Evolutionary conservation across 2,797 vertebrate species (phyloP).

Genomic region (Rhyacichthys aspro): DNA sequence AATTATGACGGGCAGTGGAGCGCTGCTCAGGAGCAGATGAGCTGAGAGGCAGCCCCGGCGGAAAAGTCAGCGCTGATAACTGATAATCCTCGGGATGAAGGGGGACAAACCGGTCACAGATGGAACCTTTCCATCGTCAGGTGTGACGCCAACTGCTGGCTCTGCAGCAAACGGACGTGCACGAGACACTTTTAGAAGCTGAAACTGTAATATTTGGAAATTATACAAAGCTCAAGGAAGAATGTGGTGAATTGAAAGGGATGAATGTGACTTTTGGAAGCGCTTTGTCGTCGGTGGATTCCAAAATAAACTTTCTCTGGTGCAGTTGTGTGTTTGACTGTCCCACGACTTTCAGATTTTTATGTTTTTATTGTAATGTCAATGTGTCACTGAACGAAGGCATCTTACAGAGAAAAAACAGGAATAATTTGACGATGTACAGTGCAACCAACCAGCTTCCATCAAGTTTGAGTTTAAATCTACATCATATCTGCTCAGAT

Average conservation of each 20-base stretch:
- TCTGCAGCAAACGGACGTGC: slow-evolving; percentile 7
- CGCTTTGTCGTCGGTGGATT: no score
- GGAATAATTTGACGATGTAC: no score
- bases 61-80: slow-evolving; percentile 74
- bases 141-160: slow-evolving; percentile 44
- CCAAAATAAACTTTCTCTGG: no score
- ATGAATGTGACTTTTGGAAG: no score
- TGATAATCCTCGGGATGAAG: slow-evolving; percentile 73
- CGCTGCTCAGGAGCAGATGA: slow-evolving; percentile 76
- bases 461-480: no score
- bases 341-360: no score
- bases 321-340: no score
- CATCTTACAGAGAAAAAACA: not conserved
- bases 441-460: no score
- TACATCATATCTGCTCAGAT: no score
- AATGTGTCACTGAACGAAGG: no score
- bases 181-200: not conserved
- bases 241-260: not conserved
- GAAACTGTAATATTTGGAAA: not conserved
- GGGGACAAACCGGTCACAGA: slow-evolving; percentile 61
- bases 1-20: slow-evolving; percentile 80
- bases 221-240: not conserved
- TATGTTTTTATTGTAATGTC: no score
- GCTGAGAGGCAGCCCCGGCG: slow-evolving; percentile 62
- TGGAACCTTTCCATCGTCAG: slow-evolving; percentile 56